Evolutionary conservation across 2,888 invertebrate genomes (phyloP).

Genomic region (Muschampia plurimacula): DNA sequence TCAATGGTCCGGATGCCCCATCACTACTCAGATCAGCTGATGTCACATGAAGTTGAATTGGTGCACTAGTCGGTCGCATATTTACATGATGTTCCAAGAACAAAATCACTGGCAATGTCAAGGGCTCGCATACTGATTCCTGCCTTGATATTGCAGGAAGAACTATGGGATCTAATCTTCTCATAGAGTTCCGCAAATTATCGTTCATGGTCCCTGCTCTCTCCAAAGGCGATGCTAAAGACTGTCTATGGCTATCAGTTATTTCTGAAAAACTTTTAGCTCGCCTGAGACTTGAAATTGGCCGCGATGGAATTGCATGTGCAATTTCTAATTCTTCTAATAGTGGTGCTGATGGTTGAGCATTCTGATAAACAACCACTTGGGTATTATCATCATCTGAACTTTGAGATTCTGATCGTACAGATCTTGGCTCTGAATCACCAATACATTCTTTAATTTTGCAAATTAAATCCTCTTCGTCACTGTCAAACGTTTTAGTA

Average conservation of each 20-base stretch:
- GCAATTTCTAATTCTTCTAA: constrained; percentile 57
- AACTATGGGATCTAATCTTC: constrained; percentile 76
- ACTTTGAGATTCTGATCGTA: constrained; percentile 63
- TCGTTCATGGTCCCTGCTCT: constrained; percentile 67
- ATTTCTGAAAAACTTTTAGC: constrained; percentile 78
- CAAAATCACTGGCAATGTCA: constrained; percentile 78
- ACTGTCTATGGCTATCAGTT: constrained; percentile 61
- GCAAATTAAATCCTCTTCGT: constrained; percentile 80
- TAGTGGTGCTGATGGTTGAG: constrained; percentile 54
- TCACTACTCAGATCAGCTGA: constrained; percentile 77
- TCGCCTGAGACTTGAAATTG: constrained; percentile 60
- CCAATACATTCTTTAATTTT: constrained; percentile 74
- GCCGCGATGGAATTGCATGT: constrained; percentile 56
- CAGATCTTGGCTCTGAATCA: constrained; percentile 57
- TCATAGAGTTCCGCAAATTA: constrained; percentile 75
- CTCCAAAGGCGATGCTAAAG: constrained; percentile 61
- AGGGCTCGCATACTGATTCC: constrained; percentile 66
- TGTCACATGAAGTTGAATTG: constrained; percentile 79
- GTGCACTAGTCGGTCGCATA: constrained; percentile 78
- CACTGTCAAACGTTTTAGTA: constrained; percentile 69
- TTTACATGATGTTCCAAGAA: constrained; percentile 79
- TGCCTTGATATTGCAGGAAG: constrained; percentile 70
- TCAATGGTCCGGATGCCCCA: constrained; percentile 73
- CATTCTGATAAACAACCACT: constrained; percentile 66
- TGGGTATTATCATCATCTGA: constrained; percentile 74